Evolutionary conservation across 2,797 vertebrate genomes (phyloP), one percentile per base, ranked within the genome.

Genomic region (Limnodromus scolopaceus): DNA sequence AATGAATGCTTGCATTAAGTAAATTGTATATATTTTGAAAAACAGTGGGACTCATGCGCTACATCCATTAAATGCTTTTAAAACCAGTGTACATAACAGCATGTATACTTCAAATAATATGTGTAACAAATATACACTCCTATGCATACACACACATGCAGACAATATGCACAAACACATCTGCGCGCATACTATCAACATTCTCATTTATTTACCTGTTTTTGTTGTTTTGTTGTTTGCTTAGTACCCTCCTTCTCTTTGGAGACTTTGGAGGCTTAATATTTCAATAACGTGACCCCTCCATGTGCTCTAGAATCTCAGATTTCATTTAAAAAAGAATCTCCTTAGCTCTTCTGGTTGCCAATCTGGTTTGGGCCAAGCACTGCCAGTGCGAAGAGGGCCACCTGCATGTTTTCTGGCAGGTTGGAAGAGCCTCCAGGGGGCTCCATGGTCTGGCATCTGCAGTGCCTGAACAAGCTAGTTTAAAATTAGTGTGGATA

Each of bases 291-390:
- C 1, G 2, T 38, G 51, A 54, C 13, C 51, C 13, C 18, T 91
- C 32, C 45, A 7, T 72, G 18, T 46, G 14, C 51, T 71, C 38
- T 82, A 68, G 51, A 85, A 79, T 82, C 45, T 71, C 23, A 72
- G 30, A 36, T 92, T 91, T 91, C 18, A 43, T 82, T 93, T 68
- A 2, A 34, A 77, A 69, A 70, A 60, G 2, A 16, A 63, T 19
- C 4, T 54, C 25, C 28, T 25, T 12, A 54, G 30, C 28, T 72
- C 30, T 91, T 74, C 22, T 70, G 10, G 7, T 70, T 91, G 45
- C n/a, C 38, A 30, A 0, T 58, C 10, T 1, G 3, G 2, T 41
- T 13, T 70, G 46, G 11, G 18, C 39, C n/a, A 72, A 60, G 38
- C 36, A 71, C 16, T 4, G 6, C 20, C 15, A 20, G 7, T 78